phyloP scores from a whole-genome alignment of 1,140 invertebrate species.

The Drosophila ohnishii region DNA sequence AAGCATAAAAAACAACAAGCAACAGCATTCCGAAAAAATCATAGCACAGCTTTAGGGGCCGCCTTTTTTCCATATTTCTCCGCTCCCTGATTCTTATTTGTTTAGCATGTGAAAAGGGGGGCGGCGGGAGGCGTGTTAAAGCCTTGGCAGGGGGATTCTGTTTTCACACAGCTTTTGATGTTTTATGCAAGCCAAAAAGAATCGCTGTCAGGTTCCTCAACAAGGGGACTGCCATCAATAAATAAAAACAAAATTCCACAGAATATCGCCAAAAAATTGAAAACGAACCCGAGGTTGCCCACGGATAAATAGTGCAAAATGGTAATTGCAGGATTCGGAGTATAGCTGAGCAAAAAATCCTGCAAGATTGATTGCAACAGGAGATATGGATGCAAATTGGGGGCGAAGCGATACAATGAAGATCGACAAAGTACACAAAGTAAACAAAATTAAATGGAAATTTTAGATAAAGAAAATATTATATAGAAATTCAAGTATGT shows the following conservation, averaged over 20 bases:
- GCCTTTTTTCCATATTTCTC: slow-evolving; percentile 29
- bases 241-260: slow-evolving; percentile 5
- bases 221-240: slow-evolving; percentile 29
- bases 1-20: slow-evolving; percentile 14
- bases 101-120: slow-evolving; percentile 41
- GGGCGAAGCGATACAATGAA: not conserved
- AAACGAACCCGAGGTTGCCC: slow-evolving; percentile 7
- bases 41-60: slow-evolving; percentile 58
- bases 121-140: slow-evolving; percentile 4
- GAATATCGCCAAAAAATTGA: slow-evolving; percentile 16
- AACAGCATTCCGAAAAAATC: slow-evolving; percentile 58
- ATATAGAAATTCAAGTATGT: not conserved
- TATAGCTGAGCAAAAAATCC: not conserved
- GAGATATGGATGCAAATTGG: slow-evolving; percentile 13
- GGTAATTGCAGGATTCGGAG: slow-evolving; percentile 4
- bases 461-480: not conserved
- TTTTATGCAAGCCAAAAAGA: slow-evolving; percentile 66
- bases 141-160: slow-evolving; percentile 40
- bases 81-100: slow-evolving; percentile 55
- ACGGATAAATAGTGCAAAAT: slow-evolving; percentile 9
- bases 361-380: slow-evolving; percentile 2
- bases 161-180: slow-evolving; percentile 74
- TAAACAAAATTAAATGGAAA: not conserved
- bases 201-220: slow-evolving; percentile 25
- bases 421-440: not conserved